Evolutionary conservation across 2,797 vertebrate genomes (phyloP).

Genomic region (Acipenser transmontanus): DNA sequence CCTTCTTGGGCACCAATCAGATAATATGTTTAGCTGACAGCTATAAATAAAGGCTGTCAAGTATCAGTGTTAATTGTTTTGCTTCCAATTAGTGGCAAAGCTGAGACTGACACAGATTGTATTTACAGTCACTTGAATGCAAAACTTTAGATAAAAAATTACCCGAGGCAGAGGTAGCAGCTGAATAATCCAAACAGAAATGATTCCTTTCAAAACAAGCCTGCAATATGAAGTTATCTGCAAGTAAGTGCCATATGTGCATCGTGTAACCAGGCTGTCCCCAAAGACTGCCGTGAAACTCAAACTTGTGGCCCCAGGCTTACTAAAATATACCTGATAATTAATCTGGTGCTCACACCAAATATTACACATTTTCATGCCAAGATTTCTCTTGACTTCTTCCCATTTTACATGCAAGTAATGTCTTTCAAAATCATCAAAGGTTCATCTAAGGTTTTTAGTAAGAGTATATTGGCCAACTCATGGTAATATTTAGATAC

Average conservation of each 20-base stretch:
- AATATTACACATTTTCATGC: too few relatives aligned
- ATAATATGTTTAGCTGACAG: constrained; percentile 43
- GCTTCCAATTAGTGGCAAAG: constrained; percentile 28
- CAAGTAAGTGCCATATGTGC: not conserved
- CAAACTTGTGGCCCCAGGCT: not conserved
- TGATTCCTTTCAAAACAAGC: constrained; percentile 3
- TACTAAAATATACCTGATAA: constrained; percentile 1
- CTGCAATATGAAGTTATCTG: not conserved
- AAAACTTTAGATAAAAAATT: not conserved
- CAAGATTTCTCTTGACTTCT: too few relatives aligned
- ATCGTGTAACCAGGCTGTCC: not conserved
- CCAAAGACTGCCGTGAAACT: not conserved
- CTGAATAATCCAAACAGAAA: constrained; percentile 3
- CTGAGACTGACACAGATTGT: not conserved
- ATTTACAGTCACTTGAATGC: constrained; percentile 3
- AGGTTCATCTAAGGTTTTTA: too few relatives aligned
- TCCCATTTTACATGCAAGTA: too few relatives aligned
- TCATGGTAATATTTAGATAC: too few relatives aligned
- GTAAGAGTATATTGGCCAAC: too few relatives aligned
- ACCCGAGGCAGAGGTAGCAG: not conserved
- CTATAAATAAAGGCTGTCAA: constrained; percentile 43
- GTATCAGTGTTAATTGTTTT: constrained; percentile 49
- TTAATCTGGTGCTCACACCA: not conserved
- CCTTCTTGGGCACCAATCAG: constrained; percentile 37
- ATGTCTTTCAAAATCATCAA: too few relatives aligned